Base-by-base conservation (phyloP, 2,888 invertebrate species). In the Pachycephus smyrnensis region DNA sequence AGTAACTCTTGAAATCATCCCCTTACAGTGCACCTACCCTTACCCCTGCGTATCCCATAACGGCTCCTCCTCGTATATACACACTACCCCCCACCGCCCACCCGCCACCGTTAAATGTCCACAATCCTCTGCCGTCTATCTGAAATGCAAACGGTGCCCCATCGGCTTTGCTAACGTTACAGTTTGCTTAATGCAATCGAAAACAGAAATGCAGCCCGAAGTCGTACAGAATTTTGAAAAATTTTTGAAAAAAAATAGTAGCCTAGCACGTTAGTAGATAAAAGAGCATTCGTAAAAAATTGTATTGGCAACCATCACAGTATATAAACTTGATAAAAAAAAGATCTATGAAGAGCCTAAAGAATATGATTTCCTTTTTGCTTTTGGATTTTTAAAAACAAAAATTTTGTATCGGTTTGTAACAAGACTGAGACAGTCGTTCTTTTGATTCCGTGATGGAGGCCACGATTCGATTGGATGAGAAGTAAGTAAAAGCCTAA, bases 1-100 rank as follows among this genome's bases (percentile, higher is more conserved):
- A 33, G 71, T 15, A 31, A 55, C 23, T 55, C 55, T 9, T 23
- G 23, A 55, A 55, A 55, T 55, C 55, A 55, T 55, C 55, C 71
- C 31, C 71, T 75, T 68, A 68, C 6, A n/a, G 73, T 73, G 35
- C 55, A 23, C 9, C 15, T 23, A 40, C 23, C 23, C 55, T 23
- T 55, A 55, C 2, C 23, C 55, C 55, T 55, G 68, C 11, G 73
- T 30, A 68, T 73, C 37, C 69, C 68, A 73, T 77, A 77, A 77
- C 69, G 75, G 68, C 37, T 75, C 35, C 0, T 71, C 31, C 74
- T 33, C 23, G 36, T 69, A 33, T 23, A 76, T 23, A 55, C 32
- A 35, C 11, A 35, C 36, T 3, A 31, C 31, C 33, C 55, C 55
- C 15, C 40, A 0, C 1, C 4, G 1, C 40, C 23, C 23, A 23